Conservation (phyloP, 2,113 vertebrate species). For the Solea senegalensis region DNA sequence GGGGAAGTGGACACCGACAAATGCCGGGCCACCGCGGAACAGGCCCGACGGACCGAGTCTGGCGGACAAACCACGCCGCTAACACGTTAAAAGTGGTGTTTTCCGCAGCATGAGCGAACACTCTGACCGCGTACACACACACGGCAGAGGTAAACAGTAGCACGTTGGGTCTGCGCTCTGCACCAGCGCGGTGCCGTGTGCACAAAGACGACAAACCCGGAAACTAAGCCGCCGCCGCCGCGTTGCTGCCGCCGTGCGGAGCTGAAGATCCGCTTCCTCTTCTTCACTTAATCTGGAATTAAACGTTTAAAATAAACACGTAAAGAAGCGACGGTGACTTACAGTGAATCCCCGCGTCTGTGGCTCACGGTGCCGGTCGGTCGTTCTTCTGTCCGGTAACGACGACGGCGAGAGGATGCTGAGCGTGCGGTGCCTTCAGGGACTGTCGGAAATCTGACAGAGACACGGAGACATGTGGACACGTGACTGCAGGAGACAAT, state of each 20-base stretch:
- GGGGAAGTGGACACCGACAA: constrained; percentile 17
- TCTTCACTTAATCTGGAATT: too few relatives aligned
- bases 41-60: not conserved
- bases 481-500: too few relatives aligned
- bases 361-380: too few relatives aligned
- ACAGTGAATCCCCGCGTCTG: not conserved
- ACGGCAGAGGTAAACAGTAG: constrained; percentile 60
- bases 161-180: constrained; percentile 74
- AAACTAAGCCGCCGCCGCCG: constrained; percentile 44
- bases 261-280: too few relatives aligned
- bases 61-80: not conserved
- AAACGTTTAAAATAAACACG: too few relatives aligned
- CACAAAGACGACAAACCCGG: constrained; percentile 70
- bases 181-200: constrained; percentile 77
- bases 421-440: constrained; percentile 19
- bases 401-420: not conserved
- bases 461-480: not conserved
- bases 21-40: constrained; percentile 4
- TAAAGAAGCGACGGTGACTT: not conserved
- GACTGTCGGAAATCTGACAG: constrained; percentile 37
- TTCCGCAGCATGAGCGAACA: not conserved
- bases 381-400: not conserved
- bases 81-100: not conserved
- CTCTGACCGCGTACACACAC: not conserved
- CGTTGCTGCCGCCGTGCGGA: not conserved